Percentiles rank a stretch among this genome's conserved stretches.
Evolutionary conservation across 2,113 vertebrate species (phyloP).

Genomic region (Loxodonta africana): DNA sequence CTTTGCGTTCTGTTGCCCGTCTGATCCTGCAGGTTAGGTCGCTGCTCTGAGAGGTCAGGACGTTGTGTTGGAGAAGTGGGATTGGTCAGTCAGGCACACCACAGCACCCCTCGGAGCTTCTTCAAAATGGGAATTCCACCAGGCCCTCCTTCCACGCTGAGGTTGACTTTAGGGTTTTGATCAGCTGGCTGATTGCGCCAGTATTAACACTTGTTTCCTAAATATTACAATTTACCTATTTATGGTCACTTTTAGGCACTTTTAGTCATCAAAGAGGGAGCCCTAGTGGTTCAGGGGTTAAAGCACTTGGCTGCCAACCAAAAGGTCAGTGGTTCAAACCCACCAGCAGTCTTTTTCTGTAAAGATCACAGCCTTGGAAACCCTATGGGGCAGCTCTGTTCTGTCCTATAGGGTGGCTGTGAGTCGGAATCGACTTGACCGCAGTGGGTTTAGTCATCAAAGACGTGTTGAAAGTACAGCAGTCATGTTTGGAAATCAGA

Average conservation of each 20-base stretch:
- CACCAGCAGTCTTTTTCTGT: no score
- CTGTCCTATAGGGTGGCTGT: no score
- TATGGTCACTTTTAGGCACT: slow-evolving; percentile 12
- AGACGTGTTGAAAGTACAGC: neutral
- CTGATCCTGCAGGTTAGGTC: slow-evolving; percentile 14
- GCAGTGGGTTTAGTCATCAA: neutral
- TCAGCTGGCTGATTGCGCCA: slow-evolving; percentile 38
- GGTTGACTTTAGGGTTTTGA: neutral
- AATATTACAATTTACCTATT: slow-evolving; percentile 4
- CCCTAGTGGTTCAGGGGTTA: no score
- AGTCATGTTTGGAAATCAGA: slow-evolving; percentile 42
- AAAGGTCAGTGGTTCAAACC: no score
- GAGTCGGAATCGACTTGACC: no score
- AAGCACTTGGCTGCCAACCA: no score
- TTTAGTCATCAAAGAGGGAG: neutral
- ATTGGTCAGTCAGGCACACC: neutral
- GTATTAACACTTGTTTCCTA: slow-evolving; percentile 63
- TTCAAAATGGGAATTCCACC: slow-evolving; percentile 8
- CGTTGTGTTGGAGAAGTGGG: neutral
- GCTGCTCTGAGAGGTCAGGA: slow-evolving; percentile 34
- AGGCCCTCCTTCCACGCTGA: neutral
- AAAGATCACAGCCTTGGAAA: no score
- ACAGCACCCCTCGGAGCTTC: neutral
- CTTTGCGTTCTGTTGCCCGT: slow-evolving; percentile 34
- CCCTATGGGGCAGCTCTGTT: no score